Evolutionary conservation across 2,888 invertebrate species (phyloP), one percentile per base, ranked within the genome.

Genomic region (Craniophora ligustri): DNA sequence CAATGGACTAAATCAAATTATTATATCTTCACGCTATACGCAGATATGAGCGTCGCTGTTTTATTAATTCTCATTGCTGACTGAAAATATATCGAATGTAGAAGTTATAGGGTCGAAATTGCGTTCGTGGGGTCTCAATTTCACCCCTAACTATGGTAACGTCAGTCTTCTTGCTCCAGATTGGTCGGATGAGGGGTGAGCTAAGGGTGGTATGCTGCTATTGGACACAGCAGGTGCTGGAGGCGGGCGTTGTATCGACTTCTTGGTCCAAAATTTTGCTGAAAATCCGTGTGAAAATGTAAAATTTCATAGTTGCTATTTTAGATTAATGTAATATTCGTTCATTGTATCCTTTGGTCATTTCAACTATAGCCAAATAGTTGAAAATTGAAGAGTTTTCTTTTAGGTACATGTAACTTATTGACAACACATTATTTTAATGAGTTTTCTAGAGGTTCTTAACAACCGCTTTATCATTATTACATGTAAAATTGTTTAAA

Each of bases 1-100:
- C 78, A 81, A 64, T 57, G 59, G 75, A 92, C 92, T 92, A 88
- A 88, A 91, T 89, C 85, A 87, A 85, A 88, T 87, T 69, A 68
- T 81, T 73, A 85, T 81, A 85, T 76, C 81, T 82, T 75, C 79
- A 75, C 67, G 60, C 73, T 68, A 68, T 65, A 71, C 76, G 78
- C 60, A 76, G 81, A 84, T 81, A 81, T 82, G 71, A 74, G 50
- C 55, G 62, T 72, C 70, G 30, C 42, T 66, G 65, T 76, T 78
- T 88, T 89, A 89, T 92, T 90, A 90, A 87, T 74, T 69, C 69
- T 40, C 1, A 1, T 7, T 13, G 21, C 5, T 39, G 51, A 28
- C 0, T 32, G 7, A 87, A 70, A 72, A 32, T 49, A 11, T 21
- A 69, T 75, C 56, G 32, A 78, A 6, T 0, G 0, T 0, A 0